phyloP scores from a whole-genome alignment of 1,140 invertebrate species.

The Drosophila arawakana region DNA sequence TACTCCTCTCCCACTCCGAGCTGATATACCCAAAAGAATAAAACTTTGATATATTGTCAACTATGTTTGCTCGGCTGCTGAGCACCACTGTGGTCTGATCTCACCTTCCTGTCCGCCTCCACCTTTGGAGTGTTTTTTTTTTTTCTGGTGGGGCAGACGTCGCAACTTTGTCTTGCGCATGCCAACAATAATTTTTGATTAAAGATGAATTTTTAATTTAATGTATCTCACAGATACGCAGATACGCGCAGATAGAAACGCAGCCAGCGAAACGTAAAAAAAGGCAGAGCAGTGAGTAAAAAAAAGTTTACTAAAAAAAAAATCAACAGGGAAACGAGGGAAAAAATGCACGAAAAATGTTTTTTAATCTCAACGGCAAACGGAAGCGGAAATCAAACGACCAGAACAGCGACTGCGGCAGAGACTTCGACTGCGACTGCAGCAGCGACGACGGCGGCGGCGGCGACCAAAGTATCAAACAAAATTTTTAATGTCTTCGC shows the following conservation, averaged over 20 bases:
- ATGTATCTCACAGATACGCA: conserved; percentile 79
- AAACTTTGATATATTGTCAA: conserved; percentile 76
- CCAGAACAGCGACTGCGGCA: conserved; percentile 73
- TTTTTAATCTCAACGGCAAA: conserved; percentile 84
- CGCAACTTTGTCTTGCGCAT: conserved; percentile 68
- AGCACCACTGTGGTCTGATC: conserved; percentile 31
- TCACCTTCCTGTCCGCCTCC: conserved; percentile 25
- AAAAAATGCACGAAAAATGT: conserved; percentile 80
- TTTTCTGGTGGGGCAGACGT: neutral
- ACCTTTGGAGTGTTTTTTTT: too few relatives aligned
- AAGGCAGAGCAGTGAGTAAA: conserved; percentile 12
- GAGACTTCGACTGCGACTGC: conserved; percentile 13
- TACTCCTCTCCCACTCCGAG: conserved; percentile 9
- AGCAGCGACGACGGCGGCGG: conserved; percentile 46
- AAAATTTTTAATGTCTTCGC: conserved; percentile 84
- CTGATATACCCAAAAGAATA: neutral
- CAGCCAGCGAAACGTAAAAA: conserved; percentile 53
- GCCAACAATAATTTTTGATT: conserved; percentile 84
- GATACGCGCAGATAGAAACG: conserved; percentile 47
- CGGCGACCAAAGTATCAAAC: conserved; percentile 74
- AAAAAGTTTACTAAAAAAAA: conserved; percentile 11
- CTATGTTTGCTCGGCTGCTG: conserved; percentile 59
- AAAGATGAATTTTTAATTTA: conserved; percentile 85
- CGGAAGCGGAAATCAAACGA: conserved; percentile 84
- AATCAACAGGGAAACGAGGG: conserved; percentile 73